phyloP scores from a whole-genome alignment of 2,888 invertebrate species.

The Melanophora roralis region DNA sequence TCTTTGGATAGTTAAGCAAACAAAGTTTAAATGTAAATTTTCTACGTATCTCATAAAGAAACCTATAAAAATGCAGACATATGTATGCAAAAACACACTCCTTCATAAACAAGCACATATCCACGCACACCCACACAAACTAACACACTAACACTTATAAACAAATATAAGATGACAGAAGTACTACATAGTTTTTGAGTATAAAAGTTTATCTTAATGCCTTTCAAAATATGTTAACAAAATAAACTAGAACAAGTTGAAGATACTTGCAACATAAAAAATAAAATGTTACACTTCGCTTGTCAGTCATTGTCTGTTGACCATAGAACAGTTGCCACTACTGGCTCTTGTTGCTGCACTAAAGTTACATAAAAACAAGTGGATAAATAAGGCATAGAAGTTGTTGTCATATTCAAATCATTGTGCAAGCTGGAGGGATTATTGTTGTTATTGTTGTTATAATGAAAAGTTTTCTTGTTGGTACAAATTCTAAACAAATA shows the following conservation, averaged over 20 bases:
- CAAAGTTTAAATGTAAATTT: conserved; percentile 55
- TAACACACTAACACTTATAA: conserved; percentile 1
- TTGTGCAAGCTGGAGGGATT: neutral
- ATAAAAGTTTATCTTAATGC: conserved; percentile 25
- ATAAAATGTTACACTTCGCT: conserved; percentile 58
- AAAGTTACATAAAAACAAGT: conserved; percentile 9
- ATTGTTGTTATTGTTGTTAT: neutral
- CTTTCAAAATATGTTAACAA: conserved; percentile 40
- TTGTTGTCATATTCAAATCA: neutral
- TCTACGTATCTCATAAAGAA: conserved; percentile 37
- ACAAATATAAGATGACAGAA: neutral
- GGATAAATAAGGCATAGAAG: conserved; percentile 12
- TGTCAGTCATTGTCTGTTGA: conserved; percentile 58
- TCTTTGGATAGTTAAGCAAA: conserved; percentile 27
- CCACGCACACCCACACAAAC: no score
- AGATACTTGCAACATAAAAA: neutral
- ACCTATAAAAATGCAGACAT: conserved; percentile 24
- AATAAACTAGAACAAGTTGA: conserved; percentile 31
- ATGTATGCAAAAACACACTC: neutral
- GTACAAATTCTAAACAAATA: conserved; percentile 14
- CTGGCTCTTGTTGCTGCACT: neutral
- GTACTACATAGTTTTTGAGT: no score
- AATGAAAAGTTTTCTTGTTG: neutral
- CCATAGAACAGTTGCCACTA: conserved; percentile 25
- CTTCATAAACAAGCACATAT: neutral